These are phyloP conservation scores for Formica aserva DNA, from an alignment of 2,888 invertebrate species.

Conservation along the genomic window DNA sequence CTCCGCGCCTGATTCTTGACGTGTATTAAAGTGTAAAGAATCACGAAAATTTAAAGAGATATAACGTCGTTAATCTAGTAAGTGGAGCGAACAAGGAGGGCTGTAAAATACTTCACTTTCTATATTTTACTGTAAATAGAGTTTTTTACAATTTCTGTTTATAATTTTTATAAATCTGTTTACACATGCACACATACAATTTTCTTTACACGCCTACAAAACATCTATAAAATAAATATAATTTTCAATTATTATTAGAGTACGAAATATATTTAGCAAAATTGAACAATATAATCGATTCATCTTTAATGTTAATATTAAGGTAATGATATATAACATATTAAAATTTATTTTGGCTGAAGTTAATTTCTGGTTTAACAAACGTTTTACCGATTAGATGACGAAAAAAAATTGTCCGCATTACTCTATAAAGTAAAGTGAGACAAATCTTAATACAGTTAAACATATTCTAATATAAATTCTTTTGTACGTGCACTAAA, in stretches of 20 bases:
- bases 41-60: constrained; percentile 70
- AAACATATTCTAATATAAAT: not conserved
- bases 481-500: not conserved
- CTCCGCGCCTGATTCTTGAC: constrained; percentile 50
- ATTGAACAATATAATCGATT: not conserved
- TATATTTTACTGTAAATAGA: not conserved
- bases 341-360: not conserved
- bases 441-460: not conserved
- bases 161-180: constrained; percentile 8
- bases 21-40: constrained; percentile 71
- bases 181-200: not conserved
- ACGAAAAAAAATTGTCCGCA: not conserved
- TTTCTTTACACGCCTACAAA: not conserved
- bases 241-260: not conserved
- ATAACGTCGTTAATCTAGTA: constrained; percentile 8
- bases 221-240: not conserved
- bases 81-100: not conserved
- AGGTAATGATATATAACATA: not conserved
- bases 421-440: not conserved
- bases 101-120: not conserved
- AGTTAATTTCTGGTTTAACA: constrained; percentile 7
- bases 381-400: not conserved
- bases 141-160: not conserved
- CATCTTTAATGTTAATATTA: not conserved
- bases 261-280: not conserved